Evolutionary conservation across 2,888 invertebrate species (phyloP), one percentile per base, ranked within the genome.

Genomic region (Litoditis marina): DNA sequence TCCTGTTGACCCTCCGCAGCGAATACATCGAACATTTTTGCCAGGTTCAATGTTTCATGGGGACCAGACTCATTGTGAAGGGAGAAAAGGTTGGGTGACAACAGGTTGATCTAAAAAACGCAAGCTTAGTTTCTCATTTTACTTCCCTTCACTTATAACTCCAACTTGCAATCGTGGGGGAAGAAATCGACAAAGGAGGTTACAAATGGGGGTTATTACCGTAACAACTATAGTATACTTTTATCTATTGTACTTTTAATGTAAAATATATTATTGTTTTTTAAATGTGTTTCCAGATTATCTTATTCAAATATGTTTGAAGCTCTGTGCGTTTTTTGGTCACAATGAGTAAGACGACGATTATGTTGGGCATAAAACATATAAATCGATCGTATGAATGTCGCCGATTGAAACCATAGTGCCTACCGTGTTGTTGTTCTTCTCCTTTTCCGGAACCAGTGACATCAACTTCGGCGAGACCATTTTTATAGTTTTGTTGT

Each of bases 401-500:
- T 51, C 47, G 11, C 11, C 25, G 11, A 11, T 47, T 47, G 13
- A 47, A 1, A 19, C 11, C 1, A n/a, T n/a, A n/a, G n/a, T n/a
- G n/a, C n/a, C n/a, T 39, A 59, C 59, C 2, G 59, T 59, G 8
- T 59, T 59, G 6, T 64, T 60, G 52, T 73, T 66, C 19, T 66
- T 65, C 42, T 67, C 64, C 32, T 78, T 71, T 31, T 80, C 80
- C 1, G 78, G 78, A 28, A 76, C 67, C 39, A 80, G 65, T 30
- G 72, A 71, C 65, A 80, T 68, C 53, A 80, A 74, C 56, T 78
- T 69, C 11, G 80, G 80, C 2, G 78, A 80, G 44, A 75, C 65
- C 55, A 80, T 60, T 31, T 72, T 75, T 34, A 80, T 55, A 28
- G 70, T 80, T 56, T 78, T 80, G 32, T 79, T 66, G 22, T 77